Percentiles rank a stretch among this genome's conserved stretches.
phyloP scores from a whole-genome alignment of 2,797 vertebrate genomes.

The Kryptopterus vitreolus region DNA sequence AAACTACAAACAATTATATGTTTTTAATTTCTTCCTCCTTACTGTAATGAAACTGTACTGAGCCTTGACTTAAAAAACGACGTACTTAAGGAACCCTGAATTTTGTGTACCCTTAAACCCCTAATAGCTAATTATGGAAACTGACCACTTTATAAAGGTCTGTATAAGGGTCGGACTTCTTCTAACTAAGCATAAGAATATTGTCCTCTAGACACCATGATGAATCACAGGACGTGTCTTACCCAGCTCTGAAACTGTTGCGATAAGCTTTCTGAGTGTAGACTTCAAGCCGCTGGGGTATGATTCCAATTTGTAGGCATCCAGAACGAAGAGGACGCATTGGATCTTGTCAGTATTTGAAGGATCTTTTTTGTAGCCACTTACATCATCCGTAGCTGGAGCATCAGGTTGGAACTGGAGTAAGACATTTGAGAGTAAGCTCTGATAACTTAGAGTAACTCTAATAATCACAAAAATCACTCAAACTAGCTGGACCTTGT shows the following conservation, averaged over 20 bases:
- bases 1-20: no score
- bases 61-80: no score
- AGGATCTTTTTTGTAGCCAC: conserved; percentile 34
- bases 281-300: conserved; percentile 27
- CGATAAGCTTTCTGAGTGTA: conserved; percentile 32
- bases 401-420: conserved; percentile 39
- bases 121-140: background rate
- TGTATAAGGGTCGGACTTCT: background rate
- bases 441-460: background rate
- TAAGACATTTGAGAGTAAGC: background rate
- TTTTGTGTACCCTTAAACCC: no score
- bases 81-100: no score
- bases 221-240: background rate
- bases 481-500: conserved; percentile 34
- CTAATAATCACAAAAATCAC: background rate
- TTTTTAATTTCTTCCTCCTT: no score
- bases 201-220: background rate
- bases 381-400: background rate
- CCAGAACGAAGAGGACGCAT: conserved; percentile 47
- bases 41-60: no score
- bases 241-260: conserved; percentile 42
- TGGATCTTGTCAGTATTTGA: conserved; percentile 36
- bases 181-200: background rate
- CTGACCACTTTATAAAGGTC: background rate
- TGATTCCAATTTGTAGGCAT: conserved; percentile 34